These are phyloP conservation scores for Melolontha melolontha DNA, from an alignment of 2,888 invertebrate genomes.

Conservation along the genomic window DNA sequence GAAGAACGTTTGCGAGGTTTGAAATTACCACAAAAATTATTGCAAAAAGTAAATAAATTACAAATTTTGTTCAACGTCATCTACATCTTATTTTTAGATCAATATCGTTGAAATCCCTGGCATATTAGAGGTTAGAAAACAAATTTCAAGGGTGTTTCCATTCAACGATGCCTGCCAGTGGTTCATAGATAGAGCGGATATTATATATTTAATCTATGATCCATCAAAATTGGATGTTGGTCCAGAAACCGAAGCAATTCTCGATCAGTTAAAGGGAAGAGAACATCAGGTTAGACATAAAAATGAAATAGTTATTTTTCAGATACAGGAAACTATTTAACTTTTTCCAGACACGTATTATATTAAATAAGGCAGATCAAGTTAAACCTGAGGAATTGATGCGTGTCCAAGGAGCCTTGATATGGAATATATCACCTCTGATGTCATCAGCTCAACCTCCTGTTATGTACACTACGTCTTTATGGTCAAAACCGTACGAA, in stretches of 20 bases:
- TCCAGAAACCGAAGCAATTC: constrained; percentile 92
- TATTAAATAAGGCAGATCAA: constrained; percentile 94
- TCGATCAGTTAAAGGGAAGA: constrained; percentile 93
- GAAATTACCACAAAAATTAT: constrained; percentile 82
- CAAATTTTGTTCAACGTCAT: constrained; percentile 28
- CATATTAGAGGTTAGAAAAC: constrained; percentile 92
- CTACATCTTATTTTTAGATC: constrained; percentile 70
- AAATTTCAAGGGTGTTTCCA: constrained; percentile 92
- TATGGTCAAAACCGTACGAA: constrained; percentile 90
- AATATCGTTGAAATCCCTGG: constrained; percentile 97
- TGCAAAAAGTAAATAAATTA: constrained; percentile 79
- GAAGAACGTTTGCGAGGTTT: constrained; percentile 88
- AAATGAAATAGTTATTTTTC: constrained; percentile 4
- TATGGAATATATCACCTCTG: constrained; percentile 97
- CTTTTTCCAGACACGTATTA: constrained; percentile 82
- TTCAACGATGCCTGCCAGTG: constrained; percentile 97
- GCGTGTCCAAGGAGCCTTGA: constrained; percentile 92
- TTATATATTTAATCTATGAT: constrained; percentile 95
- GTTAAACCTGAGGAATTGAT: constrained; percentile 93
- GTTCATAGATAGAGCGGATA: constrained; percentile 96
- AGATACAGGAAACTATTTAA: background rate
- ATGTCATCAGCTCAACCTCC: constrained; percentile 96
- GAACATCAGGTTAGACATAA: constrained; percentile 80
- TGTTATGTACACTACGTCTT: constrained; percentile 88
- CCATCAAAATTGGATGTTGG: constrained; percentile 96